Conservation (phyloP, 2,888 invertebrate genomes). For the Frankliniella intonsa region DNA sequence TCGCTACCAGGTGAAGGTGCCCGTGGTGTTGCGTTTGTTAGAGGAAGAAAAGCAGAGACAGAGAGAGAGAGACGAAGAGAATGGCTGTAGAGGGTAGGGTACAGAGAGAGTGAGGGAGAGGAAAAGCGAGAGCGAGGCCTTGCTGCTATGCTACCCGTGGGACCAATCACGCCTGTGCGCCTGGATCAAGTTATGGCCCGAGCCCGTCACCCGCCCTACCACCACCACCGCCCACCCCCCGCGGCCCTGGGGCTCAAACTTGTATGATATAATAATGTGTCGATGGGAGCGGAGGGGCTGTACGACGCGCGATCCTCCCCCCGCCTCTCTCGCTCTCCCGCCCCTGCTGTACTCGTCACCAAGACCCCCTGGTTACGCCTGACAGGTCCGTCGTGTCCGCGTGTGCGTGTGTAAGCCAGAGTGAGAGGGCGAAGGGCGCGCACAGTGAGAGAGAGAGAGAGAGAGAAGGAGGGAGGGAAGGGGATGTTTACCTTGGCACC, state of each 20-base stretch:
- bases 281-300: conserved; percentile 12
- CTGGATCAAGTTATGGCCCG: neutral
- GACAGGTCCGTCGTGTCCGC: no score
- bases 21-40: no score
- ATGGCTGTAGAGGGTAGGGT: neutral
- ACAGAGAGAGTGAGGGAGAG: neutral
- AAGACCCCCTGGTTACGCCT: no score
- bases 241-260: neutral
- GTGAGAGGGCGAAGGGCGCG: no score
- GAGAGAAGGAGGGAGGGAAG: no score
- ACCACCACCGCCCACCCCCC: no score
- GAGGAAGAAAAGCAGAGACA: no score
- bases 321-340: neutral
- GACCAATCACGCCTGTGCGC: conserved; percentile 3
- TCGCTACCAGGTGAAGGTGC: no score
- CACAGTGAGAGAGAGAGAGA: no score
- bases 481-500: neutral
- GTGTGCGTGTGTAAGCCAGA: no score
- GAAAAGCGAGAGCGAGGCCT: neutral
- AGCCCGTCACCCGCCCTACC: neutral
- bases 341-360: neutral
- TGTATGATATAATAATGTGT: conserved; percentile 27
- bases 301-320: neutral
- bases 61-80: no score
- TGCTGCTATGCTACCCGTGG: neutral